Conservation (phyloP, 2,113 vertebrate genomes). For the Nothocercus julius region DNA sequence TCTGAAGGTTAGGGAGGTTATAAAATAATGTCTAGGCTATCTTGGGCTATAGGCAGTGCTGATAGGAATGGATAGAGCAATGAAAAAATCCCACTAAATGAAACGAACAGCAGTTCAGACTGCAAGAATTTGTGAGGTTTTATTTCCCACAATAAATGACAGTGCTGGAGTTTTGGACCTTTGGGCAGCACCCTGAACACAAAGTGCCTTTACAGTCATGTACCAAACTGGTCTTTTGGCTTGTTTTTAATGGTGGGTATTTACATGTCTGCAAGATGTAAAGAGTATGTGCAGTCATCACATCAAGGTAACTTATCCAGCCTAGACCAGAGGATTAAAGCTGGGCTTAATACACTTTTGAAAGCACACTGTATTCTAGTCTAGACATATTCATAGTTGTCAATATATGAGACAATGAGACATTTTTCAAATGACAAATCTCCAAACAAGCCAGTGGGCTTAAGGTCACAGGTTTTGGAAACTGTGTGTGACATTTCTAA, state of each 20-base stretch:
- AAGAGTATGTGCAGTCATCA: not conserved
- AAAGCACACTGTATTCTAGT: not conserved
- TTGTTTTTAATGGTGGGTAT: not conserved
- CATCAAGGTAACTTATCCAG: not conserved
- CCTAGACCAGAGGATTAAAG: not conserved
- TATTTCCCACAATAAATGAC: slow-evolving; percentile 19
- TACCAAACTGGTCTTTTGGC: not conserved
- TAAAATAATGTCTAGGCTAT: not conserved
- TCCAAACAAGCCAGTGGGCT: not conserved
- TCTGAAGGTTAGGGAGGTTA: not conserved
- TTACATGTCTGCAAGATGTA: not conserved
- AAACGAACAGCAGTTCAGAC: not conserved
- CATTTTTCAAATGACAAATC: not conserved
- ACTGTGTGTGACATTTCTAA: not conserved
- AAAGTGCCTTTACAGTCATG: not conserved
- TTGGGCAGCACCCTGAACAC: not conserved
- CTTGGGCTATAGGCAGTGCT: not conserved
- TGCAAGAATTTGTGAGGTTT: not conserved
- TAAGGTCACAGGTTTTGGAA: slow-evolving; percentile 2
- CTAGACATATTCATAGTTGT: not conserved
- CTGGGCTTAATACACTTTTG: not conserved
- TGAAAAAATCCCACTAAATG: not conserved
- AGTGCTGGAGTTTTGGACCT: not conserved
- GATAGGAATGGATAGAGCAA: not conserved
- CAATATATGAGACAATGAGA: not conserved